Conservation (phyloP, 2,888 invertebrate genomes). For the Troglohyphantes excavatus region DNA sequence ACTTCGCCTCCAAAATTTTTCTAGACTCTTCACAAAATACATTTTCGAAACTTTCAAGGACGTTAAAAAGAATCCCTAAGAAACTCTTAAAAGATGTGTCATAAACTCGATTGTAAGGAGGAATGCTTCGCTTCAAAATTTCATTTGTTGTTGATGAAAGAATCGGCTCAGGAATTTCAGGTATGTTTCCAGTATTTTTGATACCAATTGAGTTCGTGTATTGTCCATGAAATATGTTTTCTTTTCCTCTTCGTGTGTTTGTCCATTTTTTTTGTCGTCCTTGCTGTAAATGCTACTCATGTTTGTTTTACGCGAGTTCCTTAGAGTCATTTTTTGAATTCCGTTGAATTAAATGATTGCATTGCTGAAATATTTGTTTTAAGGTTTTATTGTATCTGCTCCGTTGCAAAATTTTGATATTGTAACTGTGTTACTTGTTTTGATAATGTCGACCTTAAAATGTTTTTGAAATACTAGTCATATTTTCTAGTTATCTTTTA, state of each 20-base stretch:
- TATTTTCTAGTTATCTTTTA: no score
- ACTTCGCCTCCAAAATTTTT: no score
- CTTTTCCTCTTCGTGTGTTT: neutral
- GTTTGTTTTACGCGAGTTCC: neutral
- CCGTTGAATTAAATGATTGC: neutral
- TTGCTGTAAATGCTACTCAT: neutral
- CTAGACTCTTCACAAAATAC: no score
- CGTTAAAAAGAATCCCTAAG: no score
- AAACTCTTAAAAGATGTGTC: neutral
- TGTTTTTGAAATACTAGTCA: neutral
- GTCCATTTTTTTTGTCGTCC: neutral
- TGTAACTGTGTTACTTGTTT: neutral
- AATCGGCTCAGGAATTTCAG: conserved; percentile 56
- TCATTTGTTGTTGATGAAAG: conserved; percentile 40
- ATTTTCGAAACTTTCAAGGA: no score
- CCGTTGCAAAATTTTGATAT: neutral
- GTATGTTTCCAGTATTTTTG: conserved; percentile 60
- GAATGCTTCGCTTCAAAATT: conserved; percentile 31
- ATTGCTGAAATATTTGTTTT: neutral
- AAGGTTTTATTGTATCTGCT: neutral
- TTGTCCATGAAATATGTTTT: neutral
- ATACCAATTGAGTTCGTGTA: neutral
- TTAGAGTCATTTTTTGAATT: conserved; percentile 4
- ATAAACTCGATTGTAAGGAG: neutral
- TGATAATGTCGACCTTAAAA: conserved; percentile 9